These are phyloP conservation scores for Corapipo altera DNA, from an alignment of 2,113 vertebrate species.

Conservation along the genomic window DNA sequence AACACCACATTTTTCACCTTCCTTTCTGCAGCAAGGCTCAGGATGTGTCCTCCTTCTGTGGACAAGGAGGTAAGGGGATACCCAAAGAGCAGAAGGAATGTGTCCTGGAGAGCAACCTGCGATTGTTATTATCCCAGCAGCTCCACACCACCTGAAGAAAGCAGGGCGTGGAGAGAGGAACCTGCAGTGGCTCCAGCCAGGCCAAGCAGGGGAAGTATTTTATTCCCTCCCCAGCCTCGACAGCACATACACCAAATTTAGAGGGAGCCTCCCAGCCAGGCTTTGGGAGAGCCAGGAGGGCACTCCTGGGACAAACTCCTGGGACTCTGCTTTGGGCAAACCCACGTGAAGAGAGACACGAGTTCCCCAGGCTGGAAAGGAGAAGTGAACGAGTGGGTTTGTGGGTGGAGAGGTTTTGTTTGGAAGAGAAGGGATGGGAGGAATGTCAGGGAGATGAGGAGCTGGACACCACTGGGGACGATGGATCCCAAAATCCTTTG, in stretches of 20 bases:
- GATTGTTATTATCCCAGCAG: background rate
- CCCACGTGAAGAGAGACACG: fast-evolving
- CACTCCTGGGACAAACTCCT: fast-evolving
- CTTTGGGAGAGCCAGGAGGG: background rate
- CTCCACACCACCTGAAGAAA: background rate
- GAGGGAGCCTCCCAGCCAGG: fast-evolving
- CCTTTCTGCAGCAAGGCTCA: background rate
- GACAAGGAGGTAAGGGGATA: background rate
- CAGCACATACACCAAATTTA: background rate
- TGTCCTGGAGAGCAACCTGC: background rate
- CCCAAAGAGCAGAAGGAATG: background rate
- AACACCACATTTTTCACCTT: background rate
- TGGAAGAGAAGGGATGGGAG: background rate
- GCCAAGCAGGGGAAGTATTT: background rate
- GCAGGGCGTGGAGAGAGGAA: fast-evolving
- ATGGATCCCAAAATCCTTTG: background rate
- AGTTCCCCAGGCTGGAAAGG: background rate
- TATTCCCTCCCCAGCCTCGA: background rate
- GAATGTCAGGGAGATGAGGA: background rate
- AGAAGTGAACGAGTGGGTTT: background rate
- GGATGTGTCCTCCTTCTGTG: background rate
- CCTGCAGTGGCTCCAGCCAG: background rate
- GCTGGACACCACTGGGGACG: background rate
- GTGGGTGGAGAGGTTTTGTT: background rate
- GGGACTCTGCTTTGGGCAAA: background rate